phyloP scores from a whole-genome alignment of 2,888 invertebrate genomes.

The Brachyopa scutellaris region DNA sequence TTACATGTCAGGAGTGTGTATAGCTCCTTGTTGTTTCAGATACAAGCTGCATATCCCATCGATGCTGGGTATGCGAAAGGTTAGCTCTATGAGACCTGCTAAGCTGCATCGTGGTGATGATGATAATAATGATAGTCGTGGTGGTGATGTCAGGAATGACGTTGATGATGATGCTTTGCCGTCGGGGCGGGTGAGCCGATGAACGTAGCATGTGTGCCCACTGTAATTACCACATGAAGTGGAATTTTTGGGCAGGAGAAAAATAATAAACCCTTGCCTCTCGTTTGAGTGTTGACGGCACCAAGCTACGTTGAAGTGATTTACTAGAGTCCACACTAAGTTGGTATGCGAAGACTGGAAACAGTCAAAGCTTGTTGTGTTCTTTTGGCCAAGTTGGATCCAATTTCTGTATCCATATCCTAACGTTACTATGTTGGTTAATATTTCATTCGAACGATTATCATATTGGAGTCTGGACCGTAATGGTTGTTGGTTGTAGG shows the following conservation, averaged over 20 bases:
- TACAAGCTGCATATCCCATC: conserved; percentile 11
- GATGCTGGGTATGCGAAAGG: background rate
- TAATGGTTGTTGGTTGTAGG: background rate
- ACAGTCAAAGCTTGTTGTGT: conserved; percentile 28
- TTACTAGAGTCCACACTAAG: conserved; percentile 51
- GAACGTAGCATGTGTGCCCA: conserved; percentile 57
- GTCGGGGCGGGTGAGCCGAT: conserved; percentile 57
- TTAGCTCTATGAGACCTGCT: conserved; percentile 15
- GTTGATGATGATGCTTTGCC: conserved; percentile 60
- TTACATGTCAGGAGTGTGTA: conserved; percentile 66
- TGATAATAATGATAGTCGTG: conserved; percentile 39
- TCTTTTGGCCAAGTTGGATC: conserved; percentile 34
- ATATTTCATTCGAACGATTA: conserved; percentile 66
- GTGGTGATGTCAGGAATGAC: conserved; percentile 39
- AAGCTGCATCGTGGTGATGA: conserved; percentile 40
- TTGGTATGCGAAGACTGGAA: conserved; percentile 29
- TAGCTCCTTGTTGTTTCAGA: conserved; percentile 62
- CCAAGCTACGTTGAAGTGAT: conserved; percentile 53
- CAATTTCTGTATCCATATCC: conserved; percentile 36
- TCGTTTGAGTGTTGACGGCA: conserved; percentile 49
- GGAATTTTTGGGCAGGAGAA: conserved; percentile 67
- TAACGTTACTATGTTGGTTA: conserved; percentile 45
- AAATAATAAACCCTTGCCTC: conserved; percentile 70
- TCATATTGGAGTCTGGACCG: conserved; percentile 44
- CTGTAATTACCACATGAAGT: conserved; percentile 68